phyloP scores from a whole-genome alignment of 2,113 vertebrate genomes.

The Phocoena sinus region DNA sequence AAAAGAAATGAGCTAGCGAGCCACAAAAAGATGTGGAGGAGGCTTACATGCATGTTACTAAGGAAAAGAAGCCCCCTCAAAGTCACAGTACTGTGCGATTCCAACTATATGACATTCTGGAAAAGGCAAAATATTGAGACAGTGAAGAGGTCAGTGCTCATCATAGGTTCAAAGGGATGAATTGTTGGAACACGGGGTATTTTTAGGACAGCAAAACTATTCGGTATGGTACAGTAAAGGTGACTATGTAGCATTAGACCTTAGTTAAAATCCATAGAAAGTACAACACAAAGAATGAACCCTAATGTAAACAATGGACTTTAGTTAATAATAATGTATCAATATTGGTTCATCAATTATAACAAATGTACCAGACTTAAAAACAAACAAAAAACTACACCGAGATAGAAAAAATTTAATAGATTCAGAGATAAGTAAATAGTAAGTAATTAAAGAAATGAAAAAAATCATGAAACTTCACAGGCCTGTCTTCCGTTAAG shows the following conservation, averaged over 20 bases:
- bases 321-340: too few species aligned
- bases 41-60: not conserved
- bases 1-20: not conserved
- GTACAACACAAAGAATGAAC: rapidly evolving
- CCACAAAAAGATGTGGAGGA: not conserved
- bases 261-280: not conserved
- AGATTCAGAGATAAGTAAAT: not conserved
- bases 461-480: not conserved
- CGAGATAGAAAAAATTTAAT: not conserved
- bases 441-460: not conserved
- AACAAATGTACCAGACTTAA: not conserved
- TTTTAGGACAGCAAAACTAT: too few species aligned
- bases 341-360: not conserved
- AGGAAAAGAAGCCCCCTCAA: not conserved
- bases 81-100: too few species aligned
- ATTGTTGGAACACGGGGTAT: too few species aligned
- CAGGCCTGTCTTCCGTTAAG: not conserved
- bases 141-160: not conserved
- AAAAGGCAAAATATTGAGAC: not conserved
- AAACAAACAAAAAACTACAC: not conserved
- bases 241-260: rapidly evolving
- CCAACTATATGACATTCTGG: not conserved
- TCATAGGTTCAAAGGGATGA: not conserved
- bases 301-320: not conserved
- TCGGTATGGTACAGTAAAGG: rapidly evolving